Evolutionary conservation across 2,888 invertebrate genomes (phyloP).

Genomic region (Saturnia pavonia): DNA sequence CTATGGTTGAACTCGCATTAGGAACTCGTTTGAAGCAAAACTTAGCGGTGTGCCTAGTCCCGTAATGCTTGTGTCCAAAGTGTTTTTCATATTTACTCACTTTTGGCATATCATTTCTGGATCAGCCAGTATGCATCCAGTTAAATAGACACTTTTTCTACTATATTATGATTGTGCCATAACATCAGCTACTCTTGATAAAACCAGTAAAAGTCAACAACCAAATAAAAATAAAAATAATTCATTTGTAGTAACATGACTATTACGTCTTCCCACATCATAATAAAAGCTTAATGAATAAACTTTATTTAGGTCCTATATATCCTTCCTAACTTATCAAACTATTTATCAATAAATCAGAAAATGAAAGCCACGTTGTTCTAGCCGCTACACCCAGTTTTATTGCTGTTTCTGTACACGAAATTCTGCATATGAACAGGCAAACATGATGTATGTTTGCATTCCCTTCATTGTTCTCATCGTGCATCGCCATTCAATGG

Average conservation of each 20-base stretch:
- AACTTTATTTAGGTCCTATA: too few species aligned
- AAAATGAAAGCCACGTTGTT: background rate
- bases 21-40: background rate
- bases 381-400: slow-evolving; percentile 5
- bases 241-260: background rate
- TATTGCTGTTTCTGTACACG: slow-evolving; percentile 26
- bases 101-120: too few species aligned
- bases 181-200: too few species aligned
- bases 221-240: background rate
- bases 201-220: too few species aligned
- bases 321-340: too few species aligned
- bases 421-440: slow-evolving; percentile 15
- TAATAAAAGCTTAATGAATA: background rate
- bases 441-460: slow-evolving; percentile 23
- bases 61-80: too few species aligned
- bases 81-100: too few species aligned
- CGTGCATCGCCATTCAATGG: slow-evolving; percentile 18
- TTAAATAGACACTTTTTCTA: too few species aligned
- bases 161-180: too few species aligned
- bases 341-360: background rate
- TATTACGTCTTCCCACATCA: background rate
- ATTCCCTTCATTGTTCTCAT: slow-evolving; percentile 22
- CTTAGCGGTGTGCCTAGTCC: background rate
- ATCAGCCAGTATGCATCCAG: too few species aligned
- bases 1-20: background rate